Evolutionary conservation across 2,113 vertebrate genomes (phyloP).

Genomic region (Ginglymostoma cirratum): DNA sequence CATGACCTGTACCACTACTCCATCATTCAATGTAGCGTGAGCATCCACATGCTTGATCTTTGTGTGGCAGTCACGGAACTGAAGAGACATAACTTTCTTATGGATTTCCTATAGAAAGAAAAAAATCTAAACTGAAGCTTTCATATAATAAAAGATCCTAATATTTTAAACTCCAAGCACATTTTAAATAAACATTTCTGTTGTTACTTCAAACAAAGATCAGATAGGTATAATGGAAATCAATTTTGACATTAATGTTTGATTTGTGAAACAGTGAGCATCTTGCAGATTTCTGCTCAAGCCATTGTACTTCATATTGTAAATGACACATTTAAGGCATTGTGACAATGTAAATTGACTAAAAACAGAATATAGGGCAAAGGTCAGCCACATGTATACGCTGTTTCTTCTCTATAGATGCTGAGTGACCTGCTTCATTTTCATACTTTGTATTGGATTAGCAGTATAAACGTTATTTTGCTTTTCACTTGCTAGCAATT

Average conservation of each 20-base stretch:
- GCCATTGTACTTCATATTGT: neutral
- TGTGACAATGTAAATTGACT: neutral
- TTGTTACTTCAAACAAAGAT: neutral
- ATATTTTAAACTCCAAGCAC: neutral
- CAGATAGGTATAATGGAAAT: neutral
- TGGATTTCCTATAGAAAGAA: slow-evolving; percentile 70
- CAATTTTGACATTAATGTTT: neutral
- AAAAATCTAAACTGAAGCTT: neutral
- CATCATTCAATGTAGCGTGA: slow-evolving; percentile 88
- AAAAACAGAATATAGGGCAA: neutral
- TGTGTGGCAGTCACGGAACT: slow-evolving; percentile 91
- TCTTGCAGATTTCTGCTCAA: neutral
- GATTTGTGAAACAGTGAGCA: neutral
- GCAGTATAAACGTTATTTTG: neutral
- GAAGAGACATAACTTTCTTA: slow-evolving; percentile 89
- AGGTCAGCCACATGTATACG: neutral
- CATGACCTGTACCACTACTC: slow-evolving; percentile 96
- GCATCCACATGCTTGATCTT: slow-evolving; percentile 95
- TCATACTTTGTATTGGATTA: neutral
- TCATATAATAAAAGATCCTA: neutral
- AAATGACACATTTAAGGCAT: neutral
- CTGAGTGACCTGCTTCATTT: neutral
- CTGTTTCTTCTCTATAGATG: neutral
- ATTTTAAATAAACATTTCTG: neutral
- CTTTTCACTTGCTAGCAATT: neutral